phyloP scores from a whole-genome alignment of 2,797 vertebrate genomes.

The Merluccius polli region DNA sequence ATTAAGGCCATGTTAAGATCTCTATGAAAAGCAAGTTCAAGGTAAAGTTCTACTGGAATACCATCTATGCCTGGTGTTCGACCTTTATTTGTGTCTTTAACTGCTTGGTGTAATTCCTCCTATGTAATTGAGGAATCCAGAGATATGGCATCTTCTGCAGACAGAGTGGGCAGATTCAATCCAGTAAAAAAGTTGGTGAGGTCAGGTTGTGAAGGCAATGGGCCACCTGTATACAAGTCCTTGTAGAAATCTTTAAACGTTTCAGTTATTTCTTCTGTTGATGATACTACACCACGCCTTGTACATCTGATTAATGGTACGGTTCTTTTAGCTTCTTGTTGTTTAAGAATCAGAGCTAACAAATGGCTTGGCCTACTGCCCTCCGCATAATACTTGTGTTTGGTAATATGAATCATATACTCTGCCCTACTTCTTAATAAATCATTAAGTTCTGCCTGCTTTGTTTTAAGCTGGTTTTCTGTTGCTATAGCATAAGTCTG shows the following conservation, averaged over 20 bases:
- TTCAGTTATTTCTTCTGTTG: constrained; percentile 12
- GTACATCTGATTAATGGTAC: constrained; percentile 5
- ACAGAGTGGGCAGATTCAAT: constrained; percentile 1
- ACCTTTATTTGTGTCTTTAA: constrained; percentile 8
- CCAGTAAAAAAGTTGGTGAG: neutral
- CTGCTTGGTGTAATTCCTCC: neutral
- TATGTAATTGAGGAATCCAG: constrained; percentile 11
- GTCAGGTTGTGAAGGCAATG: neutral
- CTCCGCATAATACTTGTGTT: no score
- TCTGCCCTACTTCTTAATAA: neutral
- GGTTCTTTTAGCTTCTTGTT: constrained; percentile 11
- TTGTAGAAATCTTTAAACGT: no score
- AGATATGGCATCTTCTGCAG: neutral
- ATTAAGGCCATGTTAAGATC: no score
- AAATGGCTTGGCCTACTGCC: constrained; percentile 14
- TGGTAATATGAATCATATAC: neutral
- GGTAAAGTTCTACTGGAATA: no score
- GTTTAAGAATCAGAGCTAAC: constrained; percentile 12
- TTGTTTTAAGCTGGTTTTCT: constrained; percentile 10
- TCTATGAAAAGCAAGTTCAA: no score
- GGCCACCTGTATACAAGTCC: neutral
- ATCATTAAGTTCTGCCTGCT: constrained; percentile 15
- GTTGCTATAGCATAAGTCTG: neutral
- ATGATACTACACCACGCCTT: constrained; percentile 4
- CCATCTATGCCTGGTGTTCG: no score